Evolutionary conservation across 2,797 vertebrate species (phyloP).

Genomic region (Eulemur coronatus): DNA sequence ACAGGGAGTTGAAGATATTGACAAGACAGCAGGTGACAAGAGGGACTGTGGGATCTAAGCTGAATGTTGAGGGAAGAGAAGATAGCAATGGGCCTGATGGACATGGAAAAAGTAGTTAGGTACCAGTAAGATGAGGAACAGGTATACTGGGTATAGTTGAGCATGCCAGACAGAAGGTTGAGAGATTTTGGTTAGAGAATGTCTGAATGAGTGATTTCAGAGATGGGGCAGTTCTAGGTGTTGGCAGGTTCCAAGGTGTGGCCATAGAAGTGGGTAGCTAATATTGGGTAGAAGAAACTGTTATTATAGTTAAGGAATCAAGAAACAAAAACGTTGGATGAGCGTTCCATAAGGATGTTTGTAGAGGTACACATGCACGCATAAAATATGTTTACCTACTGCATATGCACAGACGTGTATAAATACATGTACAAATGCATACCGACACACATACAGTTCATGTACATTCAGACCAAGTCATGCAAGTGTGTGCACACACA

Average conservation of each 20-base stretch:
- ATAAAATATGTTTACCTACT: neutral
- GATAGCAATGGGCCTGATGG: neutral
- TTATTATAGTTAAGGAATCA: neutral
- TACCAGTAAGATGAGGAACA: neutral
- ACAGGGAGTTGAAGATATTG: conserved; percentile 13
- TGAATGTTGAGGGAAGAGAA: conserved; percentile 1
- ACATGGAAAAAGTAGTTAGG: neutral
- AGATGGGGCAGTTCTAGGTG: neutral
- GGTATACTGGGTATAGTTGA: neutral
- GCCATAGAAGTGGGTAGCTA: neutral
- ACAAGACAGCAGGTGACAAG: neutral
- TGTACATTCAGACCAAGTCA: neutral
- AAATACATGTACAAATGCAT: neutral
- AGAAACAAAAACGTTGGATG: conserved; percentile 4
- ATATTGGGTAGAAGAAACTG: neutral
- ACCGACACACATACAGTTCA: neutral
- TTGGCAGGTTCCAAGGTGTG: neutral
- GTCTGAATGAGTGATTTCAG: conserved; percentile 27
- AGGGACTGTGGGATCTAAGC: neutral
- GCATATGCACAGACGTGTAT: neutral
- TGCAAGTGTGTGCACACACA: neutral
- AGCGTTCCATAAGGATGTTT: neutral
- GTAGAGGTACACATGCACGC: neutral
- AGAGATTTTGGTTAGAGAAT: neutral
- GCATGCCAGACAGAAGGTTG: neutral